Evolutionary conservation across 1,140 invertebrate species (phyloP), one percentile per base, ranked within the genome.

Genomic region (Armadillidium nasatum): DNA sequence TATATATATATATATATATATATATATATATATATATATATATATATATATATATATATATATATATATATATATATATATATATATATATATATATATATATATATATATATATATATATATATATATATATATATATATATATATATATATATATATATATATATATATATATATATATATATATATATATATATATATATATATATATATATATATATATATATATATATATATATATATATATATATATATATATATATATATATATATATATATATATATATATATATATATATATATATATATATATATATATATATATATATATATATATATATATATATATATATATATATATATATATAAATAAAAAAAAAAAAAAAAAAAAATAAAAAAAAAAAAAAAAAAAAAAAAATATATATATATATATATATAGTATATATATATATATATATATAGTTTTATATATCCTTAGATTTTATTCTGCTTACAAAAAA

Each of bases 131-230:
- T 33, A 33, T 33, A 33, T 33, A 33, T 33, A 33, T 33, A 33
- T 33, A 33, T 60, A 60, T 60, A 60, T 60, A 60, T n/a, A n/a
- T 15, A 15, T 60, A 60, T 60, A 60, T 60, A n/a, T 15, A 60
- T n/a, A 21, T 60, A n/a, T 60, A 60, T 21, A 60, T 21, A 60
- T n/a, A 60, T 60, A 60, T 60, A n/a, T 60, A n/a, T 60, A 60
- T 60, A 21, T 60, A n/a, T 15, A 21, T n/a, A 60, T 60, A n/a
- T 60, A 21, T 60, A 21, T 60, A n/a, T n/a, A n/a, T 60, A 60
- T 60, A 60, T 60, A n/a, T 15, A 15, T 60, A 21, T 60, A 60
- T 60, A 15, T 60, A 60, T 60, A 33, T 33, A 33, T 33, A n/a
- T 33, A 6, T 6, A 33, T 33, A 33, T 33, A 33, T 33, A 33